Evolutionary conservation across 2,113 vertebrate species (phyloP), one percentile per base, ranked within the genome.

Genomic region (Sphyrna mokarran): DNA sequence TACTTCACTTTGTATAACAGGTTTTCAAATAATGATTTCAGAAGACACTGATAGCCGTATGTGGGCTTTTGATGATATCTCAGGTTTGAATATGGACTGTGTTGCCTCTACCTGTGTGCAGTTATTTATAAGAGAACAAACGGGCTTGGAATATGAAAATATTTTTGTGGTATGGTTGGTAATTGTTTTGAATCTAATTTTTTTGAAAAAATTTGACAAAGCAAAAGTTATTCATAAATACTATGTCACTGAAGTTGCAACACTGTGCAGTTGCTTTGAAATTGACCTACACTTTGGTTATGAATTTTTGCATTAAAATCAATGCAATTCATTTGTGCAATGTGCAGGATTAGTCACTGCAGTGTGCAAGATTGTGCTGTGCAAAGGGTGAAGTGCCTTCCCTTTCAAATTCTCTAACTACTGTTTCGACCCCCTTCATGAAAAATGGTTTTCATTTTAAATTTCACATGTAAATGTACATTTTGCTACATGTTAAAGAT

Each of bases 11-110:
- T 90, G 87, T 33, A 90, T 90, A 61, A 29, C 87, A 90, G 87
- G 58, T 63, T 90, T 90, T 33, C 87, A 90, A 61, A 90, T 61
- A 90, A 90, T 90, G 61, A 93, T 93, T 93, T 40, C 61, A n/a
- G 33, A 93, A 93, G 90, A 93, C 33, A 22, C 33, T 68, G 90
- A 68, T 93, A 87, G 9, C 43, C 16, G n/a, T 33, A n/a, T 66
- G 33, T 66, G 61, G 61, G 29, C 63, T n/a, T 93, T 93, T 66
- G 58, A 22, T 93, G 61, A 93, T n/a, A 18, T 37, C 29, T n/a
- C 90, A 93, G 61, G 90, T 93, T 93, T 93, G 90, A 93, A 93
- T 68, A 66, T 54, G 54, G 87, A 13, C 87, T 61, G 11, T 89
- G 29, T 63, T 93, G 33, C 33, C 90, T 93, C 61, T 68, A n/a